Conservation (phyloP, 2,797 vertebrate species). For the Lagocephalus sceleratus region DNA sequence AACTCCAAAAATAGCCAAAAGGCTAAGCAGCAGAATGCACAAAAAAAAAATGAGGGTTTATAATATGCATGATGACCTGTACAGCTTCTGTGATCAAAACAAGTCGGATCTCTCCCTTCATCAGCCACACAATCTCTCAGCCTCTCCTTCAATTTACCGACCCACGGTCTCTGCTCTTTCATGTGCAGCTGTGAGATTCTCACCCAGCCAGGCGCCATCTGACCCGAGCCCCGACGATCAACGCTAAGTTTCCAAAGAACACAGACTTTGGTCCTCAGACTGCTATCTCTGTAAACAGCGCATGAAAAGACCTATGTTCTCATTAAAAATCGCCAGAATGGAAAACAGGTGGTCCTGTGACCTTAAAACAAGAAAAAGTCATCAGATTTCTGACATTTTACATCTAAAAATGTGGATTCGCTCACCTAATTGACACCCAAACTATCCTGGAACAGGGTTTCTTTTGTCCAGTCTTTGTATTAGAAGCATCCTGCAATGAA, state of each 20-base stretch:
- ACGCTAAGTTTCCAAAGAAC: slow-evolving; percentile 53
- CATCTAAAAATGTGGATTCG: slow-evolving; percentile 1
- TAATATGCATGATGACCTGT: background rate
- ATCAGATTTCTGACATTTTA: slow-evolving; percentile 6
- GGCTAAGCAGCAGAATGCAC: background rate
- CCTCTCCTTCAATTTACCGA: slow-evolving; percentile 33
- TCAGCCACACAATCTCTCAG: slow-evolving; percentile 9
- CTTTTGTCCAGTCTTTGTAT: slow-evolving; percentile 2
- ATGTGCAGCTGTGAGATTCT: slow-evolving; percentile 77
- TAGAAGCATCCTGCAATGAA: background rate
- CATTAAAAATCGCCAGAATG: slow-evolving; percentile 25
- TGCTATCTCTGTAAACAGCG: slow-evolving; percentile 50
- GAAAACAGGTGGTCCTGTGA: slow-evolving; percentile 41
- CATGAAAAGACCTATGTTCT: slow-evolving; percentile 38
- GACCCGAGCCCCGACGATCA: slow-evolving; percentile 47
- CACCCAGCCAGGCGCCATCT: slow-evolving; percentile 58
- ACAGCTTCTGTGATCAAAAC: slow-evolving; percentile 34
- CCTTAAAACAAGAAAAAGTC: slow-evolving; percentile 24
- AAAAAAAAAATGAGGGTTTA: background rate
- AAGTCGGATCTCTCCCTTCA: slow-evolving; percentile 22
- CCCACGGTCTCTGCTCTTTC: slow-evolving; percentile 55
- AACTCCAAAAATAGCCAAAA: background rate
- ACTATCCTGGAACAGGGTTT: background rate
- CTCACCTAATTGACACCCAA: background rate
- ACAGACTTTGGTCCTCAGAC: slow-evolving; percentile 43